Evolutionary conservation across 2,888 invertebrate genomes (phyloP).

Genomic region (Apantesis nais): DNA sequence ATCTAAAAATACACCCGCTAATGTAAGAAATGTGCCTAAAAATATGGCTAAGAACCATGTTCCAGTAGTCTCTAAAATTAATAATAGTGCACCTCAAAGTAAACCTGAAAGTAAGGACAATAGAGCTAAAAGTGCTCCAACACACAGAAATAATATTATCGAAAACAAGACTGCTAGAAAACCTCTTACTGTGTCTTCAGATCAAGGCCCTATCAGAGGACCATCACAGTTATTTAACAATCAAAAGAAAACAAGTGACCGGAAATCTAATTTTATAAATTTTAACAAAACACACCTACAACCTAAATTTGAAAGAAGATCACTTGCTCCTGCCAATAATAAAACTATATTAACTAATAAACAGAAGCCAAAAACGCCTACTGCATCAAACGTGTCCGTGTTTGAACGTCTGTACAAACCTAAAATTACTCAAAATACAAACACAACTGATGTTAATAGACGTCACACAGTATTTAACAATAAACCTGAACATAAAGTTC

Average conservation of each 20-base stretch:
- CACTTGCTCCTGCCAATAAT: constrained; percentile 24
- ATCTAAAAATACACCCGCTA: constrained; percentile 44
- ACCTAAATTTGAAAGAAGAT: constrained; percentile 22
- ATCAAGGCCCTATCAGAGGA: neutral
- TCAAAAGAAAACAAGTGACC: constrained; percentile 19
- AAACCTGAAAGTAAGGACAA: constrained; percentile 30
- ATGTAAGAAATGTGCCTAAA: constrained; percentile 25
- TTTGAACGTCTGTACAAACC: constrained; percentile 77
- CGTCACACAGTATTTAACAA: constrained; percentile 61
- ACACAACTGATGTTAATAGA: constrained; percentile 54
- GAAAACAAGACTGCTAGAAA: neutral
- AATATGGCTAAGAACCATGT: constrained; percentile 48
- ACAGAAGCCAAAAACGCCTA: constrained; percentile 37
- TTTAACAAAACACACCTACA: constrained; percentile 15
- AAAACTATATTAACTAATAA: constrained; percentile 47
- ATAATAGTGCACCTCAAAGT: constrained; percentile 38
- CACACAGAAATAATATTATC: constrained; percentile 16
- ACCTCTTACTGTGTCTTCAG: neutral
- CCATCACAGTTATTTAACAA: constrained; percentile 3
- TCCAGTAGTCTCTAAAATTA: constrained; percentile 48
- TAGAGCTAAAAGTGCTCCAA: constrained; percentile 29
- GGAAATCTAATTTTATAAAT: neutral
- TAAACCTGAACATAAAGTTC: constrained; percentile 41
- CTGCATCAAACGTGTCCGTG: constrained; percentile 58
- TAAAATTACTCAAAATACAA: constrained; percentile 50